A percentile compares a stretch with the other conserved stretches of the same genome.
phyloP scores from a whole-genome alignment of 2,797 vertebrate genomes.

The Chaenodraco wilsoni region DNA sequence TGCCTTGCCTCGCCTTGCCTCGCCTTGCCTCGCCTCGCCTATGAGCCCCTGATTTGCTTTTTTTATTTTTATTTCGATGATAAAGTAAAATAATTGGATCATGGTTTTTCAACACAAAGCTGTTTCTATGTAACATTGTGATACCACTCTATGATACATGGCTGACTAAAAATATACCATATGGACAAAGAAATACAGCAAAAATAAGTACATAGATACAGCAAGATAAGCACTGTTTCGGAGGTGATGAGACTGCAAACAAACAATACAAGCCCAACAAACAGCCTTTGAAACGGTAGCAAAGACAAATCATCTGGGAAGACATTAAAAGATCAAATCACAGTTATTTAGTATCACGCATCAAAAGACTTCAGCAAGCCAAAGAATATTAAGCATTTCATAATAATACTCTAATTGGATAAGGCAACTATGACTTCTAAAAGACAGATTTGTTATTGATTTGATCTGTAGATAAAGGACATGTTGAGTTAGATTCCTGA shows the following conservation, averaged over 20 bases:
- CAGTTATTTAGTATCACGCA: constrained; percentile 18
- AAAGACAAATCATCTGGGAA: constrained; percentile 14
- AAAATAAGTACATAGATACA: constrained; percentile 30
- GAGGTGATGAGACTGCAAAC: constrained; percentile 46
- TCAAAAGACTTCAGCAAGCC: constrained; percentile 8
- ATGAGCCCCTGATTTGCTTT: no score
- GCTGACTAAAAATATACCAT: constrained; percentile 6
- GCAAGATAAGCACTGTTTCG: constrained; percentile 41
- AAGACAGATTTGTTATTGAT: constrained; percentile 27
- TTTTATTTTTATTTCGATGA: background rate
- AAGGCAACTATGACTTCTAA: constrained; percentile 1
- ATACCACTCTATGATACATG: background rate
- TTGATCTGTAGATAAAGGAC: background rate
- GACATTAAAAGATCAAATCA: constrained; percentile 43
- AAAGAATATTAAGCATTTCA: constrained; percentile 14
- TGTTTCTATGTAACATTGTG: background rate
- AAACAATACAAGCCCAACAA: constrained; percentile 31
- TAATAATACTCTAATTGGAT: constrained; percentile 30
- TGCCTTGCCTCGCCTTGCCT: no score
- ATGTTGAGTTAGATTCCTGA: background rate
- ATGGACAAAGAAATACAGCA: constrained; percentile 14
- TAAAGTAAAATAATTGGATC: background rate
- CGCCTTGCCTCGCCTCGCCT: no score
- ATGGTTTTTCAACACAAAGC: background rate
- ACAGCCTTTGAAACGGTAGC: constrained; percentile 35